Evolutionary conservation across 2,888 invertebrate species (phyloP).

Genomic region (Synanthedon andrenaeformis): DNA sequence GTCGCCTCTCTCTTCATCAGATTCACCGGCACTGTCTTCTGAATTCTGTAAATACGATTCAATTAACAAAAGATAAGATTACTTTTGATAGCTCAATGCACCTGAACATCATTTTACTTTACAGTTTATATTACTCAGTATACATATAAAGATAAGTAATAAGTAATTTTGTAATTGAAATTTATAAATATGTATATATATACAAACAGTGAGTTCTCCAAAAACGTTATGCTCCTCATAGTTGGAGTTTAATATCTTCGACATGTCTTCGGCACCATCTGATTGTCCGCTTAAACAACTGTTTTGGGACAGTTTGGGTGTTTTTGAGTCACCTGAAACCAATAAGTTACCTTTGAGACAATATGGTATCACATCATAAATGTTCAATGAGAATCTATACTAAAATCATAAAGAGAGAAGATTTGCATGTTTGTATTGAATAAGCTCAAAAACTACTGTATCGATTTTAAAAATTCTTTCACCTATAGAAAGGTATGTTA

Average conservation of each 20-base stretch:
- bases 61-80: too few species aligned
- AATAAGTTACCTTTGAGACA: too few species aligned
- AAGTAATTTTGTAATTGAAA: too few species aligned
- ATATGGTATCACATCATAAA: too few species aligned
- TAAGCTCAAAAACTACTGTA: too few species aligned
- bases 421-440: too few species aligned
- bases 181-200: neutral
- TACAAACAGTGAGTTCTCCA: conserved; percentile 84
- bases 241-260: conserved; percentile 78
- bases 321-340: conserved; percentile 51
- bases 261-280: conserved; percentile 75
- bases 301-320: conserved; percentile 50
- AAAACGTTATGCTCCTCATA: conserved; percentile 80
- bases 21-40: conserved; percentile 69
- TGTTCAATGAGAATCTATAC: too few species aligned
- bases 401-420: too few species aligned
- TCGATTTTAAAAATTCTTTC: too few species aligned
- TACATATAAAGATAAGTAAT: too few species aligned
- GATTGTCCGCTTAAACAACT: conserved; percentile 57
- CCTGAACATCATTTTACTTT: neutral
- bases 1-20: conserved; percentile 75
- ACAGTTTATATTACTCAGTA: neutral
- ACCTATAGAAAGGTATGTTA: too few species aligned
- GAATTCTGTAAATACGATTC: conserved; percentile 54
- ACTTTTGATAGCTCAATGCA: neutral